Conservation (phyloP, 2,113 vertebrate genomes). For the Pipa parva region DNA sequence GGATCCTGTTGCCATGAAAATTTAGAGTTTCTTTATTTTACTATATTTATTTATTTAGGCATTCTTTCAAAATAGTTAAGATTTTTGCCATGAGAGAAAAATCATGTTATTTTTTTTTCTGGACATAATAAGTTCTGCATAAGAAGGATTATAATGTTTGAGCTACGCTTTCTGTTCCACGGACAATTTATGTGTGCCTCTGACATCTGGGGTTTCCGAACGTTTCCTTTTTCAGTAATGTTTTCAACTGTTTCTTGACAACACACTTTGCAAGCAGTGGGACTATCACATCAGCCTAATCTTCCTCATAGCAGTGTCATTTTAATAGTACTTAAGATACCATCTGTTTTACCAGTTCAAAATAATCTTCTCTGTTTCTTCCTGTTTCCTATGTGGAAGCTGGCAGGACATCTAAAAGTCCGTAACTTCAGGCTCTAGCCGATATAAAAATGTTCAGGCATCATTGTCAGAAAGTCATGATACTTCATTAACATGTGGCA, state of each 20-base stretch:
- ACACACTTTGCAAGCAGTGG: constrained; percentile 20
- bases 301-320: constrained; percentile 15
- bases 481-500: background rate
- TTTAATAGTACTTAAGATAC: constrained; percentile 33
- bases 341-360: constrained; percentile 30
- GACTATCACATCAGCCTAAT: constrained; percentile 39
- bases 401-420: constrained; percentile 23
- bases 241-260: constrained; percentile 45
- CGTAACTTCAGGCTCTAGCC: constrained; percentile 7
- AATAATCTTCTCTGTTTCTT: constrained; percentile 28
- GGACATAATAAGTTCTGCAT: constrained; percentile 24
- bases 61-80: background rate
- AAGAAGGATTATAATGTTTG: constrained; percentile 27
- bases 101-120: background rate
- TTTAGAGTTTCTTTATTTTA: too few relatives aligned
- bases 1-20: too few relatives aligned
- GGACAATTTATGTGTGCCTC: constrained; percentile 21
- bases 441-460: background rate
- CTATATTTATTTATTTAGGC: too few relatives aligned
- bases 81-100: background rate
- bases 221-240: constrained; percentile 43
- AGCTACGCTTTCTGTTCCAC: constrained; percentile 38
- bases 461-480: background rate
- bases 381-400: constrained; percentile 40
- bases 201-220: constrained; percentile 43